Base-by-base conservation (phyloP, 2,797 vertebrate species). In the Sebastes kiyomatsui region DNA sequence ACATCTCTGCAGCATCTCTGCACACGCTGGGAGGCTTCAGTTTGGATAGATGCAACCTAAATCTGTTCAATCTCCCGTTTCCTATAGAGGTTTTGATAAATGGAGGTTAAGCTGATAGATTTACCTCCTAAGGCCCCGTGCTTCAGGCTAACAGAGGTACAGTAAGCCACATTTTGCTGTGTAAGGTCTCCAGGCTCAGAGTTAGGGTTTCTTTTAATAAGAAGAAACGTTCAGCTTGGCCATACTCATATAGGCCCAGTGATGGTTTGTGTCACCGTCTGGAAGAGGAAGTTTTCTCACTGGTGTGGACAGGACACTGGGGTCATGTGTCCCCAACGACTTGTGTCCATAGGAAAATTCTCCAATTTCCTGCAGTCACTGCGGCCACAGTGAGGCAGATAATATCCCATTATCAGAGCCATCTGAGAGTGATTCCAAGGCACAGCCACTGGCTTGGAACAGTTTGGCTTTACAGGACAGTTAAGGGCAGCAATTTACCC, bases 351-450 rank as follows among this genome's bases (percentile, higher is more conserved):
- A 75, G 82, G 78, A 88, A 93, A 89, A 91, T 91, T 84, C 82
- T 89, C 84, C 83, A 94, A 94, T 95, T 94, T 95, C 94, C 93
- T 94, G 90, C 78, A 82, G 77, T 75, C 66, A 87, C 76, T 82
- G 77, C 18, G 69, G 88, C 78, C 79, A 75, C 86, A 81, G 80
- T 76, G 81, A 89, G 80, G 74, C 42, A 38, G 72, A 90, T 92
- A 86, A 91, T 71, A 91, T 89, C 80, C 83, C 80, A 4, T 62
- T 85, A 88, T 94, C 84, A 77, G 78, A 81, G 81, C 87, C 90
- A 93, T 90, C 88, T 95, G 92, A 94, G 84, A 87, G 77, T 81
- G 75, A 91, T 90, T 92, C 82, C 55, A 65, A 62, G 72, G 67
- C 82, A 81, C 61, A 83, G 82, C 49, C 70, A 82, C 69, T 65